Conservation (phyloP, 2,113 vertebrate species). For the Megaceryle torquata region DNA sequence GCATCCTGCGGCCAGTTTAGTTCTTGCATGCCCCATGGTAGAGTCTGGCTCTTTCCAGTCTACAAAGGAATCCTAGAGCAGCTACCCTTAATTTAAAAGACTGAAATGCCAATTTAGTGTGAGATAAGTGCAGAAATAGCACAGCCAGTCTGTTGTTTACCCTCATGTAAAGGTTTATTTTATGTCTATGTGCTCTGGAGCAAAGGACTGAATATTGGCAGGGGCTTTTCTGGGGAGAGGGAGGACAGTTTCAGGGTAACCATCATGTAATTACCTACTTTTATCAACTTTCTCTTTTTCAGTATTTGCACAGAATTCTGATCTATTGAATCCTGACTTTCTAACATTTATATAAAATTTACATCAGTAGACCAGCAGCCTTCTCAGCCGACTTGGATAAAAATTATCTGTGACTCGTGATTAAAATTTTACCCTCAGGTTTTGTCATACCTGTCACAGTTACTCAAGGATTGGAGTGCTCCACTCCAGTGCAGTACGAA, state of each 20-base stretch:
- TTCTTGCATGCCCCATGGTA: not conserved
- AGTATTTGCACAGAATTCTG: not conserved
- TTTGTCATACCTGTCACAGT: not conserved
- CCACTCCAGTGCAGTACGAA: not conserved
- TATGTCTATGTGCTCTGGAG: not conserved
- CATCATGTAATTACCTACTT: not conserved
- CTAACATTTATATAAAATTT: not conserved
- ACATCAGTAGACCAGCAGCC: not conserved
- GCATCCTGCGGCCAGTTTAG: not conserved
- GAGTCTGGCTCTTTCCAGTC: not conserved
- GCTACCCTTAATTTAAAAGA: not conserved
- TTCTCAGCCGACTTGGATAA: not conserved
- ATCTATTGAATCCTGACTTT: not conserved
- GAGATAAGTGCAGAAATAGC: not conserved
- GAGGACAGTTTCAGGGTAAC: not conserved
- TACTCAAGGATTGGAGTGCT: not conserved
- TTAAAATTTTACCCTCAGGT: not conserved
- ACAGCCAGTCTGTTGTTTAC: not conserved
- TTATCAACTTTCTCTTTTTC: not conserved
- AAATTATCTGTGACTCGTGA: not conserved
- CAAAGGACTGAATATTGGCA: not conserved
- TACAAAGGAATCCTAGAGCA: not conserved
- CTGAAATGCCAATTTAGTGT: not conserved
- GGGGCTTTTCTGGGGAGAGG: not conserved
- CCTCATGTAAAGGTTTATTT: not conserved